These are phyloP conservation scores for Dasypus novemcinctus DNA, from an alignment of 2,113 vertebrate genomes.

Conservation along the genomic window DNA sequence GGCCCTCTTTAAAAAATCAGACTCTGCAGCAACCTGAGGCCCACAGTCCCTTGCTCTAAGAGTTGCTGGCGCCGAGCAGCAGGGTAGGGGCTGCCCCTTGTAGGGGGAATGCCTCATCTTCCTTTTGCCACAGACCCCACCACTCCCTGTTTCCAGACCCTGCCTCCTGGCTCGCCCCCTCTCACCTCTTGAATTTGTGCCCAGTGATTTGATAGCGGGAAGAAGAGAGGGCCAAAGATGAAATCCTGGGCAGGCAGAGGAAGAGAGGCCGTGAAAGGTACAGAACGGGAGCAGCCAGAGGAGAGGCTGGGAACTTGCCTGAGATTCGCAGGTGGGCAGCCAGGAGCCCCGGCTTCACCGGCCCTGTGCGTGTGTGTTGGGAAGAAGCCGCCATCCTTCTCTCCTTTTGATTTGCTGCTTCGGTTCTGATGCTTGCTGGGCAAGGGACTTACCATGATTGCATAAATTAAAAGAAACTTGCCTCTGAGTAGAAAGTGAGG, in stretches of 20 bases:
- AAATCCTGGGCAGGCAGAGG: not conserved
- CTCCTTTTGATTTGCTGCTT: not conserved
- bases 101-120: not conserved
- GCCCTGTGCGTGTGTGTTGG: not conserved
- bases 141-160: not conserved
- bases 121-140: accelerated
- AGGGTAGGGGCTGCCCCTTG: accelerated
- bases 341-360: not conserved
- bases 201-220: not conserved
- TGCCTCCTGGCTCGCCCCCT: not conserved
- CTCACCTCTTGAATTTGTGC: not conserved
- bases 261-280: not conserved
- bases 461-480: not conserved
- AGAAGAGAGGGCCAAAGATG: not conserved
- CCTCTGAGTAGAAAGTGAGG: not conserved
- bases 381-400: not conserved
- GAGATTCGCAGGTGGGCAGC: not conserved
- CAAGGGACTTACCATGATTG: not conserved
- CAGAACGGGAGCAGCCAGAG: not conserved
- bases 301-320: not conserved
- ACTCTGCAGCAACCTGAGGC: not conserved
- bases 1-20: slow-evolving; percentile 9
- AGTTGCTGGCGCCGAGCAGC: not conserved
- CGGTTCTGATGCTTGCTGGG: not conserved
- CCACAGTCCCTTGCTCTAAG: not conserved